These are phyloP conservation scores for Sternotherus odoratus DNA, from an alignment of 2,797 vertebrate species.

Conservation along the genomic window DNA sequence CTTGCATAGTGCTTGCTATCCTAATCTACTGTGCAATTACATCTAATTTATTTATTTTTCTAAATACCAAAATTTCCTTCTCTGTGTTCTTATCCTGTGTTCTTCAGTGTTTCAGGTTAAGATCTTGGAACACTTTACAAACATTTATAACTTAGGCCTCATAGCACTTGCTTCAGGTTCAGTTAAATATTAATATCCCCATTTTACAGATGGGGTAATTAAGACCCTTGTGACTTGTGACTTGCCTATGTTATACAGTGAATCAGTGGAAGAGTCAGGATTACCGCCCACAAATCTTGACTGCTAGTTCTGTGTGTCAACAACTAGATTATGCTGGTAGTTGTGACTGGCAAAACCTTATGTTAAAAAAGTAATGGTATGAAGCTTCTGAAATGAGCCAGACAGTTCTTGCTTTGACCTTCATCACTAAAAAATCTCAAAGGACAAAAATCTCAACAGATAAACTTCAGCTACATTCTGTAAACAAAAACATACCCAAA, in stretches of 20 bases:
- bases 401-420: not conserved
- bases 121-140: not conserved
- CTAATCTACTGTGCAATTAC: not conserved
- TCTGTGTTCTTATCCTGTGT: not conserved
- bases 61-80: not conserved
- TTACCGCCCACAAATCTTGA: conserved; percentile 4
- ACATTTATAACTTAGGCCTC: not conserved
- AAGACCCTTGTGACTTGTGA: not conserved
- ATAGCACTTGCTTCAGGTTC: not conserved
- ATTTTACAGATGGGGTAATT: not conserved
- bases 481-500: not conserved
- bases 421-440: not conserved
- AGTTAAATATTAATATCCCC: not conserved
- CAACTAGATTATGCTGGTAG: not conserved
- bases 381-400: not conserved
- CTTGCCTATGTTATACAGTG: conserved; percentile 22
- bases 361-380: not conserved
- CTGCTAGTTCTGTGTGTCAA: not conserved
- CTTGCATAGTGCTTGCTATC: not conserved
- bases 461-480: not conserved
- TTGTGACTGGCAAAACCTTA: not conserved
- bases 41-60: conserved; percentile 13
- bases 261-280: conserved; percentile 6
- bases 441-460: rapidly evolving
- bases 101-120: not conserved